Percentiles rank a stretch among this genome's conserved stretches.
These are phyloP conservation scores for Caenorhabditis plicata DNA, from an alignment of 2,888 invertebrate genomes.

Conservation along the genomic window DNA sequence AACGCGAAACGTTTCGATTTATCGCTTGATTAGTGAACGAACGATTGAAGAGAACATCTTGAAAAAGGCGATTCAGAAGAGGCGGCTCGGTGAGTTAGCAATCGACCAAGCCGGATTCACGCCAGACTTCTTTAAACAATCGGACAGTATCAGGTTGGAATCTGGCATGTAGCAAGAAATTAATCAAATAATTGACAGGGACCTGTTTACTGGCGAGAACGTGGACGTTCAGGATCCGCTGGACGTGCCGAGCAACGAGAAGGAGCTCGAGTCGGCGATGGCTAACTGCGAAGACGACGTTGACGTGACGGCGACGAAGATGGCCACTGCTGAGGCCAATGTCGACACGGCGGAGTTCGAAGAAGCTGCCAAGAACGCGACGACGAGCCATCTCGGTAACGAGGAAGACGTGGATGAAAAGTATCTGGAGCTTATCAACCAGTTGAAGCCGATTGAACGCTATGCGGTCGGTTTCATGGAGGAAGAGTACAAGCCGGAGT, in stretches of 20 bases:
- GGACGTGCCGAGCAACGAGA: conserved; percentile 39
- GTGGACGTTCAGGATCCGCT: conserved; percentile 39
- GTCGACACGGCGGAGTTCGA: conserved; percentile 49
- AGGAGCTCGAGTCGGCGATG: conserved; percentile 58
- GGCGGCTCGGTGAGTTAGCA: conserved; percentile 89
- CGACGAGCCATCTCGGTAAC: neutral
- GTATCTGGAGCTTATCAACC: conserved; percentile 49
- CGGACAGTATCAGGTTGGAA: conserved; percentile 50
- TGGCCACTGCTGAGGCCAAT: conserved; percentile 52
- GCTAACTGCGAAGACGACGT: conserved; percentile 59
- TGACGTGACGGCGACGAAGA: conserved; percentile 59
- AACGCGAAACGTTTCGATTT: conserved; percentile 97
- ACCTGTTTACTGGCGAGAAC: conserved; percentile 60
- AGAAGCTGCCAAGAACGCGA: conserved; percentile 15
- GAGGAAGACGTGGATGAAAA: conserved; percentile 47
- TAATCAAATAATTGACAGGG: conserved; percentile 18
- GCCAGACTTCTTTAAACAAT: conserved; percentile 84
- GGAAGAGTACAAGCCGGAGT: conserved; percentile 78
- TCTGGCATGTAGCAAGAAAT: neutral
- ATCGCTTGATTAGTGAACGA: conserved; percentile 89
- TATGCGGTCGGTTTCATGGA: conserved; percentile 93
- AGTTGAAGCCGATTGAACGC: conserved; percentile 84
- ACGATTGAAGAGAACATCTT: conserved; percentile 99
- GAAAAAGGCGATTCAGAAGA: conserved; percentile 96
- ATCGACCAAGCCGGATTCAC: conserved; percentile 99